Evolutionary conservation across 2,797 vertebrate genomes (phyloP).

Genomic region (Oceanodroma leucorhoa): DNA sequence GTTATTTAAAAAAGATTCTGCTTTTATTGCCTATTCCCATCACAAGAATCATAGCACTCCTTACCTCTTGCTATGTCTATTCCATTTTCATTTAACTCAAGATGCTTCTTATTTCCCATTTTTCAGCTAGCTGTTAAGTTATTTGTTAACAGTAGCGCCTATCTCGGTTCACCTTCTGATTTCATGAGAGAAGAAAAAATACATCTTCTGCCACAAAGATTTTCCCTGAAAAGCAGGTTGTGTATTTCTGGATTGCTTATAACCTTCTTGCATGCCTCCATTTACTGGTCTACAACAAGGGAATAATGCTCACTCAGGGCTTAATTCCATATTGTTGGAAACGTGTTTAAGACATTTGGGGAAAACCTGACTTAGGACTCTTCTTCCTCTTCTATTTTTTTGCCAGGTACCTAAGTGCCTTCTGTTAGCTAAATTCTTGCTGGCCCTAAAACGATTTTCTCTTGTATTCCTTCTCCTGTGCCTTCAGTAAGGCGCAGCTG

Average conservation of each 20-base stretch:
- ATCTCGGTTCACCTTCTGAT: background rate
- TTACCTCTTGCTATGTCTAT: background rate
- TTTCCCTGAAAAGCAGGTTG: background rate
- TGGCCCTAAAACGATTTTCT: background rate
- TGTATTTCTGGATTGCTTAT: background rate
- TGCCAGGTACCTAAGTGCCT: background rate
- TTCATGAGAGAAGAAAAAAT: background rate
- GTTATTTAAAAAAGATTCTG: slow-evolving; percentile 13
- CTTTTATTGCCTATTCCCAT: background rate
- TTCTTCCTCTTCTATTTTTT: background rate
- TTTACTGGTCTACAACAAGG: background rate
- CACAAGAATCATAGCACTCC: background rate
- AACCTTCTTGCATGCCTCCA: background rate
- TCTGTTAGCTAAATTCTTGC: background rate
- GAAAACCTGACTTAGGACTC: background rate
- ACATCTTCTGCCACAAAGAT: background rate
- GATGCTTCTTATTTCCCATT: background rate
- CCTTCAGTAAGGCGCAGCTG: background rate
- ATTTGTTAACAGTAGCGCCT: background rate
- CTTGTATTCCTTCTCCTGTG: background rate
- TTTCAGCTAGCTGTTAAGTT: background rate
- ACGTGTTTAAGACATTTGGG: background rate
- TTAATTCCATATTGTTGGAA: background rate
- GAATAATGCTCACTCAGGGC: background rate
- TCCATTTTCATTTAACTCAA: slow-evolving; percentile 25